Evolutionary conservation across 2,113 vertebrate genomes (phyloP).

Genomic region (Shinisaurus crocodilurus): DNA sequence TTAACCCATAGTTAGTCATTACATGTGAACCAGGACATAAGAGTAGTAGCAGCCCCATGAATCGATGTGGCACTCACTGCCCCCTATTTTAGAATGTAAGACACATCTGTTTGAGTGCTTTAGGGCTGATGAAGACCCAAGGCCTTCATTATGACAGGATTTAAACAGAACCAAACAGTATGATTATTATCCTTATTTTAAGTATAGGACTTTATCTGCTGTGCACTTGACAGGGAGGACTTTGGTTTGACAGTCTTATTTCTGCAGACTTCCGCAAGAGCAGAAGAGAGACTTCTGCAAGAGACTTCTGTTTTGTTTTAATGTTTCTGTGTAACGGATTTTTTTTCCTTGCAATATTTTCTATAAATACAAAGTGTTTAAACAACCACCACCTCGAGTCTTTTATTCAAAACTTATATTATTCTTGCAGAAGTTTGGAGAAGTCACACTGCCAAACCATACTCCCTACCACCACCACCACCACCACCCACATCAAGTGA

Average conservation of each 20-base stretch:
- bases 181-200: neutral
- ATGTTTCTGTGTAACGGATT: neutral
- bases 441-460: neutral
- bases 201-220: neutral
- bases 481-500: neutral
- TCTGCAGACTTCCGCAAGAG: neutral
- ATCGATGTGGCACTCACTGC: no score
- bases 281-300: neutral
- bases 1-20: no score
- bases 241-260: neutral
- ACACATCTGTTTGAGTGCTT: conserved; percentile 29
- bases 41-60: no score
- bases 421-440: neutral
- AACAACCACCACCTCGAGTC: neutral
- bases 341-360: neutral
- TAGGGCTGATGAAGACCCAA: neutral
- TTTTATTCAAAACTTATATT: neutral
- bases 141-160: neutral
- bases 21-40: no score
- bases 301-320: neutral
- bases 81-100: conserved; percentile 25
- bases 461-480: no score
- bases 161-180: neutral
- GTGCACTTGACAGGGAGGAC: neutral
- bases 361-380: neutral